Conservation (phyloP, 2,797 vertebrate species). For the Etheostoma perlongum region DNA sequence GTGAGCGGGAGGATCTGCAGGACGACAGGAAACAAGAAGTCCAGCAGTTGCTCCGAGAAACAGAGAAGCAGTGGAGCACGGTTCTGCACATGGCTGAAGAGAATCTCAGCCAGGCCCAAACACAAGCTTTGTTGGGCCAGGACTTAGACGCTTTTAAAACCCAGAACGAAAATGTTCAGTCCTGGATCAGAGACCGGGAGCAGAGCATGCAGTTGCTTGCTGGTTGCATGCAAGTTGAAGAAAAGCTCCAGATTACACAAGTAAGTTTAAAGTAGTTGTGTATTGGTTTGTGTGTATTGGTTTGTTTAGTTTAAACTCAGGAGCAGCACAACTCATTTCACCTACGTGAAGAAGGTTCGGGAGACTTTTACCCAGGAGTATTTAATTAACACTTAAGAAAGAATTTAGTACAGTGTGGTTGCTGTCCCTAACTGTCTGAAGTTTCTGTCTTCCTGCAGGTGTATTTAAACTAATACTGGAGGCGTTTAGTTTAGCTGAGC, state of each 20-base stretch:
- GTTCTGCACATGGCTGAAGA: constrained; percentile 65
- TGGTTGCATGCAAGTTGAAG: constrained; percentile 65
- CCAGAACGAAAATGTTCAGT: constrained; percentile 76
- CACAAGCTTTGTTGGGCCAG: constrained; percentile 20
- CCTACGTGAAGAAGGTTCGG: too few relatives aligned
- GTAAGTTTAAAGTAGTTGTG: constrained; percentile 69
- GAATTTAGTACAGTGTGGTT: too few relatives aligned
- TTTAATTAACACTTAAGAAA: too few relatives aligned
- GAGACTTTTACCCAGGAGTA: too few relatives aligned
- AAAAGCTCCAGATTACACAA: constrained; percentile 80
- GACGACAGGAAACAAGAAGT: constrained; percentile 54
- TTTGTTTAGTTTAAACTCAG: not conserved
- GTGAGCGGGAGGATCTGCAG: constrained; percentile 64
- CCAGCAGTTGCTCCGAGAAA: constrained; percentile 44
- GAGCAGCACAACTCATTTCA: too few relatives aligned
- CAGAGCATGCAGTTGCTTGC: constrained; percentile 76
- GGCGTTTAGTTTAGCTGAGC: too few relatives aligned
- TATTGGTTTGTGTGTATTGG: not conserved
- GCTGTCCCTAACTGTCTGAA: too few relatives aligned
- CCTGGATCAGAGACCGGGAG: constrained; percentile 85
- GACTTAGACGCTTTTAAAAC: constrained; percentile 65
- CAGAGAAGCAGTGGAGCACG: constrained; percentile 72
- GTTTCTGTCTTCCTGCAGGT: too few relatives aligned
- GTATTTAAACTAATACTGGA: too few relatives aligned
- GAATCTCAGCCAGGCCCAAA: constrained; percentile 32